These are phyloP conservation scores for Pyrgus malvae DNA, from an alignment of 2,888 invertebrate species.

Conservation along the genomic window DNA sequence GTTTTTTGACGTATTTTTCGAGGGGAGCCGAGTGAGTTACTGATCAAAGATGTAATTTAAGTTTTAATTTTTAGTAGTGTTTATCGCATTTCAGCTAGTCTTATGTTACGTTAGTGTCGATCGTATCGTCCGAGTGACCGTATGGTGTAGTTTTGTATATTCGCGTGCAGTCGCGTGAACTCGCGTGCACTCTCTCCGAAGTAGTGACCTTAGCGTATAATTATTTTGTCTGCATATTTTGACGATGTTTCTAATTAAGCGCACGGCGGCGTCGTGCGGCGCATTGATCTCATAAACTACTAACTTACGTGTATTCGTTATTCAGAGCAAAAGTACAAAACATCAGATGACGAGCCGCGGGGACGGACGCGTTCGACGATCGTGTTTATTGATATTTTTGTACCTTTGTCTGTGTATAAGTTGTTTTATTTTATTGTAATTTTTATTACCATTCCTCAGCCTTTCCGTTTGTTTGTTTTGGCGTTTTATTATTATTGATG, in stretches of 20 bases:
- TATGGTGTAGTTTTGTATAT: constrained; percentile 76
- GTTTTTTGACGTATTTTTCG: constrained; percentile 66
- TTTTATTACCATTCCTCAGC: constrained; percentile 69
- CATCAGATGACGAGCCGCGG: constrained; percentile 39
- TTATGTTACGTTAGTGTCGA: constrained; percentile 76
- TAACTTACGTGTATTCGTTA: constrained; percentile 66
- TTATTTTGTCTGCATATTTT: constrained; percentile 76
- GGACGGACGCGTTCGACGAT: constrained; percentile 47
- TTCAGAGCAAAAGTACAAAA: constrained; percentile 78
- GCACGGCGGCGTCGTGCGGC: constrained; percentile 65
- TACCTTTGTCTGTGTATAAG: constrained; percentile 75
- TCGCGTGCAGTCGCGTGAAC: constrained; percentile 68
- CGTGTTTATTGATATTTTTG: constrained; percentile 70
- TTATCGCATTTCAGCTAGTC: constrained; percentile 81
- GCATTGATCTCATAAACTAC: constrained; percentile 80
- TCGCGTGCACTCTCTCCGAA: constrained; percentile 54
- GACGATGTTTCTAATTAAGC: constrained; percentile 75
- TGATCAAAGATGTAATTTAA: constrained; percentile 80
- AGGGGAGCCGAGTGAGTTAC: constrained; percentile 75
- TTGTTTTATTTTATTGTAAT: constrained; percentile 65
- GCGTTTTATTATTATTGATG: constrained; percentile 52
- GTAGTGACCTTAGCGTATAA: constrained; percentile 57
- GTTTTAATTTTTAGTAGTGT: constrained; percentile 74
- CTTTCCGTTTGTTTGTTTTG: constrained; percentile 62
- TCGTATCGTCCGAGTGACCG: constrained; percentile 65